These are phyloP conservation scores for Penaeus vannamei DNA, from an alignment of 1,140 invertebrate genomes.

Conservation along the genomic window DNA sequence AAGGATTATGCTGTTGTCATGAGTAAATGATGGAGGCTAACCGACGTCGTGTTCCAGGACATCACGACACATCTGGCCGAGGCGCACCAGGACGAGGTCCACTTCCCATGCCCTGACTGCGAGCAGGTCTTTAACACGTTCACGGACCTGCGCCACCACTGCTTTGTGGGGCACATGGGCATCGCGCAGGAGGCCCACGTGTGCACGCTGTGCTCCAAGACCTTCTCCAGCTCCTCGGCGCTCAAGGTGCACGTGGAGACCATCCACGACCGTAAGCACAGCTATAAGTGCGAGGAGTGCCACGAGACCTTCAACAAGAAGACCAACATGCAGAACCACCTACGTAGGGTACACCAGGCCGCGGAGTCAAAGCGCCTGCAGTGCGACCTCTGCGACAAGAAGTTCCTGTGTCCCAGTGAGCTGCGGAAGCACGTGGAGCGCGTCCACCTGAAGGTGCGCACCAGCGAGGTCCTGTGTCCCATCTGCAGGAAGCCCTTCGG, in stretches of 20 bases:
- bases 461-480: constrained; percentile 25
- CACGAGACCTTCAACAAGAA: constrained; percentile 17
- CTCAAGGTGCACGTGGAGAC: constrained; percentile 6
- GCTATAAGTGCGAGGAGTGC: constrained; percentile 17
- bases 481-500: constrained; percentile 52
- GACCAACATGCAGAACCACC: constrained; percentile 31
- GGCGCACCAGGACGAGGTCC: background rate
- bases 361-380: background rate
- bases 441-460: constrained; percentile 35
- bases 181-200: constrained; percentile 17
- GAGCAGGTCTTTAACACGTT: constrained; percentile 18
- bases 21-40: no score
- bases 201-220: background rate
- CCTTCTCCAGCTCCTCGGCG: constrained; percentile 11
- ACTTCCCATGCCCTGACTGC: background rate
- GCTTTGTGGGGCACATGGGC: constrained; percentile 22
- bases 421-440: constrained; percentile 46
- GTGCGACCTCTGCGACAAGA: constrained; percentile 43
- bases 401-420: constrained; percentile 39
- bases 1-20: no score
- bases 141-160: constrained; percentile 17
- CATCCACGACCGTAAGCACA: background rate
- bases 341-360: background rate
- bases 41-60: no score
- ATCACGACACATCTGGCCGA: no score